Base-by-base conservation (phyloP, 1,140 invertebrate genomes). In the Drosophila yakuba region DNA sequence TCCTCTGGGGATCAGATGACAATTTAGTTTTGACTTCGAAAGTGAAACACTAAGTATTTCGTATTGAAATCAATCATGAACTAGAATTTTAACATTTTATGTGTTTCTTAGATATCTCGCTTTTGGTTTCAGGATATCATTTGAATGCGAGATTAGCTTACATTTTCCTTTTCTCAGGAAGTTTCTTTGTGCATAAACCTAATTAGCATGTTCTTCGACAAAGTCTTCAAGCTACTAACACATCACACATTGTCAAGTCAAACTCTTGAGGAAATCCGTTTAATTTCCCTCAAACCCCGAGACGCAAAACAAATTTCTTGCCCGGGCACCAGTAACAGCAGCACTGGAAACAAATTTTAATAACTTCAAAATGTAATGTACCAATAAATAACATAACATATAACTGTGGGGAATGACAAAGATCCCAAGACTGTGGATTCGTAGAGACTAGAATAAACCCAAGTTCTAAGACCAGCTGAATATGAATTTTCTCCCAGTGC, bases 201-300 rank as follows among this genome's bases (percentile, higher is more conserved):
- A 71, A 71, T 71, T 71, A 71, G 67, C 67, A 69, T 36, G 17
- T 28, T 36, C 66, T 36, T 17, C 32, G 28, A 69, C 67, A 58
- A 57, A 36, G 67, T 28, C 67, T 35, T 50, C 32, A 20, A 23
- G 25, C 64, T 17, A 69, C 67, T 71, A 48, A 43, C 66, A 69
- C 51, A 39, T 55, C 64, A 69, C 44, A 64, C 71, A 75, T 56
- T 74, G 69, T 56, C 69, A 74, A 63, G 58, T 51, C 39, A 75
- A 58, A 61, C 60, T 66, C 72, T 75, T 8, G 38, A 58, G 83
- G 80, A 88, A 76, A 86, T 86, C 83, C 83, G 83, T 79, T 83
- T 79, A 86, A 86, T 88, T 86, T 86, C 71, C 83, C 68, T 38
- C 57, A 52, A 61, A 45, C 56, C 62, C 43, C 43, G 52, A 44